A percentile compares a stretch with the other conserved stretches of the same genome.
Evolutionary conservation across 2,113 vertebrate species (phyloP).

Genomic region (Spea multiplicata): DNA sequence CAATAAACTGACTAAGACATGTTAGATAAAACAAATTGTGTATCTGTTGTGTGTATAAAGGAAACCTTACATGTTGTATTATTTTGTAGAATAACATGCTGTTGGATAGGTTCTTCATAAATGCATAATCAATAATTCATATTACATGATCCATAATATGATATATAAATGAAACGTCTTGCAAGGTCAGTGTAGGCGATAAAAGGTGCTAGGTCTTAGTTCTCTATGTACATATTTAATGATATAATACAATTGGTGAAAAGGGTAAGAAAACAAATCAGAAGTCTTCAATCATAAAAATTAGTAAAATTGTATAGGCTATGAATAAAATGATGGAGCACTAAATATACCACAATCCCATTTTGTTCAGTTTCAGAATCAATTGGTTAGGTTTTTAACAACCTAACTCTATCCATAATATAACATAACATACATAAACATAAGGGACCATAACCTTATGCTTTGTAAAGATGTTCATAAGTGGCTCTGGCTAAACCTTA

Average conservation of each 20-base stretch:
- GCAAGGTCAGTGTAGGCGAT: slow-evolving; percentile 31
- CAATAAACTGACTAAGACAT: not conserved
- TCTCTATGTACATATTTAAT: slow-evolving; percentile 40
- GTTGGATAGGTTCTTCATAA: slow-evolving; percentile 31
- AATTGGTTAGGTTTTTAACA: no score
- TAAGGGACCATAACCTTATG: no score
- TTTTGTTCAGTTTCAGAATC: no score
- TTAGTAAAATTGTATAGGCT: slow-evolving; percentile 1
- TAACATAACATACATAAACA: no score
- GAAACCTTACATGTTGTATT: slow-evolving; percentile 1
- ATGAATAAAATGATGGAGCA: slow-evolving; percentile 23
- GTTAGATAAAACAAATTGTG: not conserved
- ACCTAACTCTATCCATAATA: no score
- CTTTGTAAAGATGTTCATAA: no score
- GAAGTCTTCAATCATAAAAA: not conserved
- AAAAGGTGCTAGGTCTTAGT: slow-evolving; percentile 31
- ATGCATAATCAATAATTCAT: slow-evolving; percentile 39
- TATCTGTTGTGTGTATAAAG: slow-evolving; percentile 26
- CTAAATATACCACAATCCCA: not conserved
- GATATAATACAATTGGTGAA: slow-evolving; percentile 25
- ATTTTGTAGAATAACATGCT: slow-evolving; percentile 16
- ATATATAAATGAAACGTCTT: slow-evolving; percentile 16
- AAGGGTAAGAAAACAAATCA: slow-evolving; percentile 39
- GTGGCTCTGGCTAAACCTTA: no score
- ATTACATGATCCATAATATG: slow-evolving; percentile 15